Base-by-base conservation (phyloP, 2,797 vertebrate species). In the Anguilla anguilla region DNA sequence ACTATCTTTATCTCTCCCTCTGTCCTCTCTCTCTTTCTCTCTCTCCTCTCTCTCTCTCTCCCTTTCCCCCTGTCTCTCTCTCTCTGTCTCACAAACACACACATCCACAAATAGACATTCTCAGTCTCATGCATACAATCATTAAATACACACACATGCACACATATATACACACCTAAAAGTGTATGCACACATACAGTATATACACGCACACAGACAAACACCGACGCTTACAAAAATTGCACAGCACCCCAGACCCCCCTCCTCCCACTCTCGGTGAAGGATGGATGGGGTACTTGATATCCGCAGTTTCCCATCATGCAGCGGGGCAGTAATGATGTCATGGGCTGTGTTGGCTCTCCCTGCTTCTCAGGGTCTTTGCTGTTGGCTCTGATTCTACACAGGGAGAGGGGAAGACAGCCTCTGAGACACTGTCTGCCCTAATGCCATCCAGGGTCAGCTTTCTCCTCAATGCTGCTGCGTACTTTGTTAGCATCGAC, bases 241-340 rank as follows among this genome's bases (percentile, higher is more conserved):
- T 43, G 39, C 51, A 39, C 84, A 85, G 13, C 11, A 1, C 7
- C 22, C n/a, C 17, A 49, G 25, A 83, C 64, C 64, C 64, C 39
- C 22, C 72, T 77, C 35, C 3, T 43, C 13, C 72, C 22, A 1
- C 28, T 72, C 35, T 43, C 72, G 35, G 35, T 31, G 31, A 74
- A 35, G 69, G 69, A 74, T 74, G 55, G 51, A 11, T 6, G n/a
- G 28, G 69, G 69, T 39, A 3, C 11, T 15, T 55, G n/a, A 51
- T 55, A 51, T 6, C 82, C 25, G 46, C 49, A 84, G 28, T 84
- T 55, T 55, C 79, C 82, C 82, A 51, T 84, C 82, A 84, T 55
- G 25, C 81, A 49, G 22, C 0, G 17, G 81, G 59, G 25, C 81
- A 3, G n/a, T 22, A 51, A 83, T 83, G 22, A 51, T 17, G 25